These are phyloP conservation scores for Drosophila bocki DNA, from an alignment of 1,140 invertebrate species.

Conservation along the genomic window DNA sequence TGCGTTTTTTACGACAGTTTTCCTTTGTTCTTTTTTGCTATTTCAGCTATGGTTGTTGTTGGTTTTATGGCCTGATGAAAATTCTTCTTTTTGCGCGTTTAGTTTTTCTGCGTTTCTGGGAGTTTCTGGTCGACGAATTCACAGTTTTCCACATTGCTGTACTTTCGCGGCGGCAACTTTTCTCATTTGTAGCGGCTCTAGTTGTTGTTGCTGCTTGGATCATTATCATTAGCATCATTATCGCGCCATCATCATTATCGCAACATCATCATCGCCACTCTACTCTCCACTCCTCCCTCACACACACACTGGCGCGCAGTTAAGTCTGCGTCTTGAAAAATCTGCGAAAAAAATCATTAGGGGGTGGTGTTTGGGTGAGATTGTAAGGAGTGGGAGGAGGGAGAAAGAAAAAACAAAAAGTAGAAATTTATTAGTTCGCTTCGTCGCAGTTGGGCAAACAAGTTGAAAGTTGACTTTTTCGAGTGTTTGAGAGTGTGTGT, in stretches of 20 bases:
- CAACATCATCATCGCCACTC: slow-evolving; percentile 45
- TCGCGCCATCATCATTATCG: slow-evolving; percentile 44
- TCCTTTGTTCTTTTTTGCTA: slow-evolving; percentile 35
- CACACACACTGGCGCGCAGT: slow-evolving; percentile 51
- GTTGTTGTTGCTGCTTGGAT: slow-evolving; percentile 33
- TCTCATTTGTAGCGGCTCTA: slow-evolving; percentile 42
- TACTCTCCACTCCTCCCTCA: slow-evolving; percentile 50
- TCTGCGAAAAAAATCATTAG: slow-evolving; percentile 76
- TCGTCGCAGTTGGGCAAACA: slow-evolving; percentile 79
- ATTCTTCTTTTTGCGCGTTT: slow-evolving; percentile 84
- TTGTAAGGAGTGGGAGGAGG: slow-evolving; percentile 8
- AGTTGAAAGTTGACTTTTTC: slow-evolving; percentile 66
- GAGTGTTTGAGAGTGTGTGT: slow-evolving; percentile 39
- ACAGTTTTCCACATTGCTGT: slow-evolving; percentile 83
- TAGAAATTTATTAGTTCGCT: slow-evolving; percentile 83
- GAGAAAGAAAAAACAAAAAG: slow-evolving; percentile 55
- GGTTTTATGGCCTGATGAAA: slow-evolving; percentile 67
- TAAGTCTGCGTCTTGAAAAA: slow-evolving; percentile 53
- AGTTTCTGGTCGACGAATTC: slow-evolving; percentile 80
- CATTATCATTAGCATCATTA: slow-evolving; percentile 52
- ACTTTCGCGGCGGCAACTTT: slow-evolving; percentile 71
- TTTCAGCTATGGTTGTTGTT: slow-evolving; percentile 26
- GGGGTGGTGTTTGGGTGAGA: slow-evolving; percentile 22
- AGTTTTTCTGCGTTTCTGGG: slow-evolving; percentile 79
- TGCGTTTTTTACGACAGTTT: slow-evolving; percentile 69